These are phyloP conservation scores for Cirrhinus molitorella DNA, from an alignment of 2,797 vertebrate genomes.

Conservation along the genomic window DNA sequence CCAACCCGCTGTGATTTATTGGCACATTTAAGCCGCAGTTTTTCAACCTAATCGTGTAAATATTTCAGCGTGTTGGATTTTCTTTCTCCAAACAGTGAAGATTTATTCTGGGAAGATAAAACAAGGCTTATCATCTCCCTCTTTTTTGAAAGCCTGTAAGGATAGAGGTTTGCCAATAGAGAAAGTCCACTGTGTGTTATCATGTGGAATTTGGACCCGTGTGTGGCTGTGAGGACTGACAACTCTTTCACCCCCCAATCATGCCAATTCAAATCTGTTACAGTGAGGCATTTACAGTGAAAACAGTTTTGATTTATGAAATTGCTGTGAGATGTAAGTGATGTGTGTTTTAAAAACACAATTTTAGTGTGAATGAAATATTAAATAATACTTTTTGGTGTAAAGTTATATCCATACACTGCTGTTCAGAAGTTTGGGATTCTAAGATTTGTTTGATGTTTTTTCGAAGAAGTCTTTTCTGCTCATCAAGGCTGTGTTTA, in stretches of 20 bases:
- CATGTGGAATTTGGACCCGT: slow-evolving; percentile 56
- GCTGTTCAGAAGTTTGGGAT: too few species aligned
- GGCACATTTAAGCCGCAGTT: neutral
- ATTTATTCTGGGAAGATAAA: neutral
- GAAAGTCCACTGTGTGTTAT: slow-evolving; percentile 36
- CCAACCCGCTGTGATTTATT: slow-evolving; percentile 24
- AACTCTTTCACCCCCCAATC: slow-evolving; percentile 3
- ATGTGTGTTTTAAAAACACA: neutral
- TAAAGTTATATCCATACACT: neutral
- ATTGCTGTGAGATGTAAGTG: neutral
- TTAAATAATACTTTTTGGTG: neutral
- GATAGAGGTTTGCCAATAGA: neutral
- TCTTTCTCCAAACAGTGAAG: neutral
- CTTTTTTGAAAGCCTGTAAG: neutral
- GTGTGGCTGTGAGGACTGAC: slow-evolving; percentile 18
- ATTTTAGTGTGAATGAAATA: neutral
- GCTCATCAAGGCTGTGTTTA: too few species aligned
- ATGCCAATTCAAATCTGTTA: neutral
- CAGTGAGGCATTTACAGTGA: neutral
- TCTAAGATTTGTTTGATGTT: too few species aligned
- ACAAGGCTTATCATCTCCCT: neutral
- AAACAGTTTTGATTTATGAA: neutral
- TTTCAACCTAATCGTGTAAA: slow-evolving; percentile 16
- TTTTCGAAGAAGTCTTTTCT: too few species aligned
- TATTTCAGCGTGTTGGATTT: slow-evolving; percentile 1